Base-by-base conservation (phyloP, 2,888 invertebrate species). In the Perizoma flavofasciatum region DNA sequence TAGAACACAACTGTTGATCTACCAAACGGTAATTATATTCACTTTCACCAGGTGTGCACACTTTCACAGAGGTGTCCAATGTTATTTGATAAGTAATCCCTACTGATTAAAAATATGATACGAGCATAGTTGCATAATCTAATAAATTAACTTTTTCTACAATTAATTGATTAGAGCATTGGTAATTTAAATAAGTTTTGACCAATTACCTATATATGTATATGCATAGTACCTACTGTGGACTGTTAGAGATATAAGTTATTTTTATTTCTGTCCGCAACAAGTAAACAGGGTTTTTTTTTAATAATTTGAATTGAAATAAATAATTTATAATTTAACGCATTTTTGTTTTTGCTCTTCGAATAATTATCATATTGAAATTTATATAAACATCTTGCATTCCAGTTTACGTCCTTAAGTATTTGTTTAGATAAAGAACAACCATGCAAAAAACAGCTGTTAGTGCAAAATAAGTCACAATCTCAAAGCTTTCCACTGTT, bases 361-460 rank as follows among this genome's bases (percentile, higher is more conserved):
- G 3, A 2, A 22, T 22, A 22, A 22, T 22, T 9, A 57, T 32
- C 43, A 4, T 43, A 57, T 53, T 53, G 34, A 46, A 44, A 51
- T 39, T 35, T 37, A 22, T 3, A 22, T 22, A 3, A 22, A 49
- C 47, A 47, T 47, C 22, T 6, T 44, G 44, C 44, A 6, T 44
- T 49, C 9, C 45, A 49, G 45, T 45, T 4, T 48, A 33, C 41
- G 11, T 52, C 39, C 10, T 22, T 35, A 35, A 45, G 45, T 49
- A 56, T 61, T 61, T 61, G 52, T 56, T 52, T 61, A 53, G 59
- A 61, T 57, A 64, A 70, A 58, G 48, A 59, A 52, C 47, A 48
- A 49, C 59, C 48, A 51, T 11, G 56, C 55, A 8, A 10, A 67
- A 56, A 70, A 70, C 73, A 72, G 73, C 73, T 73, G 74, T 64